Base-by-base conservation (phyloP, 1,140 invertebrate species). In the Cydia pomonella region DNA sequence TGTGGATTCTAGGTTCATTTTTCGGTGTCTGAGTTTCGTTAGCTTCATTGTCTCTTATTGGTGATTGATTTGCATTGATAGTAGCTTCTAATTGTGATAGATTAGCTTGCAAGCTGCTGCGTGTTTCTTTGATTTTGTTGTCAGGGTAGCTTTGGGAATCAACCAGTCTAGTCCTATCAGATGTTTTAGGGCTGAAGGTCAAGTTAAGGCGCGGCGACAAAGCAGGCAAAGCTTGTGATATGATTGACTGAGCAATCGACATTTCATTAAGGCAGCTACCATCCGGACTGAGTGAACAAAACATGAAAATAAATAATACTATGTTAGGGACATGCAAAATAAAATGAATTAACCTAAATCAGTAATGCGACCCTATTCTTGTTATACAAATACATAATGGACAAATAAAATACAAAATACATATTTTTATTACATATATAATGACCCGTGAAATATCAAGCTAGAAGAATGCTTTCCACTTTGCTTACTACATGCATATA, bases 201-300 rank as follows among this genome's bases (percentile, higher is more conserved):
- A 93, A 75, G 64, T 86, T 92, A 74, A 92, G 78, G 73, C 92
- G 86, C 50, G 92, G 92, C 47, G 91, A 93, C 29, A 93, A 87
- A 81, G 92, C 91, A 41, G 92, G 91, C 77, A 93, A 88, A 82
- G 92, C 91, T 90, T 93, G 92, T 23, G 93, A 93, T 85, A 93
- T 92, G 75, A 93, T 93, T 9, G 93, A 93, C 77, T 93, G 92
- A 64, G 92, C 92, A 80, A 93, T 93, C 33, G 93, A 93, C 66
- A 92, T 87, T 84, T 93, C 93, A 75, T 93, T 93, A 81, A 92
- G 75, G 85, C 91, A 92, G 89, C 90, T 92, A 88, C 91, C 91
- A 76, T 93, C 91, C 80, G 91, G 91, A 86, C 91, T 93, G 83
- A 82, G 85, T 76, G 73, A 85, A 77, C 79, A 75, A 75, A 88